Conservation (phyloP, 2,888 invertebrate species). For the Suillia variegata region DNA sequence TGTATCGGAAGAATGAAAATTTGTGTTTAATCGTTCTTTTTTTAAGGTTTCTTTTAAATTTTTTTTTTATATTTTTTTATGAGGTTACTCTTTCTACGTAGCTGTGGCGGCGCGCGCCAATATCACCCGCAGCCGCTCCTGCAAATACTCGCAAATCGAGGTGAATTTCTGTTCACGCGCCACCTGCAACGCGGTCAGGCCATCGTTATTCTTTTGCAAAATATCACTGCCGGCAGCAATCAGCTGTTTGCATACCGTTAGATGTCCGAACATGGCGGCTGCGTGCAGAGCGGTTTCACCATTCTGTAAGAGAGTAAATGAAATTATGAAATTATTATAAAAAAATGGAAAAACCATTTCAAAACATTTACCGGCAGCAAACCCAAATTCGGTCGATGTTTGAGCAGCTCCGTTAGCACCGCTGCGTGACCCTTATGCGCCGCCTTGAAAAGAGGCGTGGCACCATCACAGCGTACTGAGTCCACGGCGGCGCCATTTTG, state of each 20-base stretch:
- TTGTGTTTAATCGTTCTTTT: neutral
- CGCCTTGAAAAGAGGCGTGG: slow-evolving; percentile 92
- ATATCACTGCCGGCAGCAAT: slow-evolving; percentile 74
- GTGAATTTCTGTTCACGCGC: slow-evolving; percentile 63
- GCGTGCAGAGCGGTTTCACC: slow-evolving; percentile 92
- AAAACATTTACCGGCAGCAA: slow-evolving; percentile 75
- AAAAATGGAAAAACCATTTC: neutral
- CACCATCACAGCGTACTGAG: slow-evolving; percentile 85
- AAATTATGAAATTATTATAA: slow-evolving; percentile 11
- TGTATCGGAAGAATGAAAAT: neutral
- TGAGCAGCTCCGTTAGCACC: slow-evolving; percentile 83
- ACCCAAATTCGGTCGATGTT: slow-evolving; percentile 80
- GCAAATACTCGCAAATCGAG: slow-evolving; percentile 59
- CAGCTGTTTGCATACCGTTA: slow-evolving; percentile 77
- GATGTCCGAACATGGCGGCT: slow-evolving; percentile 86
- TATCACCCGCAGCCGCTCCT: slow-evolving; percentile 48
- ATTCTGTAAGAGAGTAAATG: slow-evolving; percentile 69
- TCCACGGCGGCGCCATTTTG: slow-evolving; percentile 81
- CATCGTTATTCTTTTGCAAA: slow-evolving; percentile 73
- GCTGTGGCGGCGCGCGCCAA: slow-evolving; percentile 31
- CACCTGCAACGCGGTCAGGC: slow-evolving; percentile 70
- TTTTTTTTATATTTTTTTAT: too few species aligned
- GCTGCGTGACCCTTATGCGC: slow-evolving; percentile 92
- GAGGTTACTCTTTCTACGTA: neutral
- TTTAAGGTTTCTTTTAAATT: too few species aligned